phyloP scores from a whole-genome alignment of 2,888 invertebrate species.

The Andricus curvator region DNA sequence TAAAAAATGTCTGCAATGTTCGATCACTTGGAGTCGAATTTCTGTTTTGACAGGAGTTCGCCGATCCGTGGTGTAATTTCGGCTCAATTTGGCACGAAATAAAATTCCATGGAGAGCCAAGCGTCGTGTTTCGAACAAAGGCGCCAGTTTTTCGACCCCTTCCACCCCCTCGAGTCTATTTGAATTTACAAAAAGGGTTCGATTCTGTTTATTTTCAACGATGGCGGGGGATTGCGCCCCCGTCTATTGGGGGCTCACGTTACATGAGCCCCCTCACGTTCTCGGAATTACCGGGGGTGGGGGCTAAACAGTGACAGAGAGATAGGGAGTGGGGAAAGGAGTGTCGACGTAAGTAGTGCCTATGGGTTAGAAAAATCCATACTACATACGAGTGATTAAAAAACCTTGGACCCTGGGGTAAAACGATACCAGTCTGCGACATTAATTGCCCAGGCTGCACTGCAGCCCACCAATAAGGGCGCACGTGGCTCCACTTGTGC shows the following conservation, averaged over 20 bases:
- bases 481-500: slow-evolving; percentile 56
- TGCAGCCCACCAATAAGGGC: slow-evolving; percentile 40
- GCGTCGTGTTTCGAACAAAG: slow-evolving; percentile 62
- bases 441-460: slow-evolving; percentile 61
- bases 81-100: slow-evolving; percentile 41
- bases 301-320: slow-evolving; percentile 31
- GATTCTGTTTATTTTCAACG: slow-evolving; percentile 74
- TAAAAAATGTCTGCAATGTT: slow-evolving; percentile 41
- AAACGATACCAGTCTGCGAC: slow-evolving; percentile 67
- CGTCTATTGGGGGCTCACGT: slow-evolving; percentile 58
- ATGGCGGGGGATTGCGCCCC: slow-evolving; percentile 51
- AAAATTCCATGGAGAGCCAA: slow-evolving; percentile 46
- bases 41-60: slow-evolving; percentile 77
- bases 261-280: slow-evolving; percentile 51
- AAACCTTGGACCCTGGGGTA: slow-evolving; percentile 58
- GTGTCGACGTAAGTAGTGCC: slow-evolving; percentile 55
- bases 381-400: slow-evolving; percentile 57
- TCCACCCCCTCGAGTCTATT: slow-evolving; percentile 63
- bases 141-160: slow-evolving; percentile 51
- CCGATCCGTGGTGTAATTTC: slow-evolving; percentile 68
- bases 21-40: slow-evolving; percentile 68
- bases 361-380: slow-evolving; percentile 58
- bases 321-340: slow-evolving; percentile 42
- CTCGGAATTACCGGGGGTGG: slow-evolving; percentile 31
- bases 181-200: slow-evolving; percentile 73